Conservation (phyloP, 2,797 vertebrate species). For the Lagocephalus sceleratus region DNA sequence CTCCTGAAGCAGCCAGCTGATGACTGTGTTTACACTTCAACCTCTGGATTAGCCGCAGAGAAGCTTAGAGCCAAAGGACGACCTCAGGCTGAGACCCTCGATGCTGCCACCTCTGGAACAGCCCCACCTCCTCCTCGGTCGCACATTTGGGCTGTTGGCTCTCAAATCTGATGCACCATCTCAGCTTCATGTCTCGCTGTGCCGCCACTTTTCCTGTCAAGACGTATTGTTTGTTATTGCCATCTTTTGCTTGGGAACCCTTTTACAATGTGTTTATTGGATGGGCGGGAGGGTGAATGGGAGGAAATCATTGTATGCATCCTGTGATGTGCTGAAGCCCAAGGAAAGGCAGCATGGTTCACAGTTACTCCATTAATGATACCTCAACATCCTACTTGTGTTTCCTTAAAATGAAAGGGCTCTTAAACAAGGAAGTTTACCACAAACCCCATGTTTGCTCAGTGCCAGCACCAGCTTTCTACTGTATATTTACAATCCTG, state of each 20-base stretch:
- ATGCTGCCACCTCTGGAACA: slow-evolving; percentile 39
- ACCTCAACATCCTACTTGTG: slow-evolving; percentile 48
- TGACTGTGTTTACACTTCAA: slow-evolving; percentile 42
- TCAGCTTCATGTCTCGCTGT: slow-evolving; percentile 38
- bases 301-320: slow-evolving; percentile 50
- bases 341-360: slow-evolving; percentile 24
- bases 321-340: slow-evolving; percentile 42
- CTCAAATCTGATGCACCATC: slow-evolving; percentile 27
- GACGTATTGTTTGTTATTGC: slow-evolving; percentile 38
- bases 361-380: slow-evolving; percentile 42
- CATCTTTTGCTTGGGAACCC: slow-evolving; percentile 39
- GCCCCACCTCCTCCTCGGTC: slow-evolving; percentile 12
- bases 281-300: slow-evolving; percentile 21
- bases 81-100: slow-evolving; percentile 53
- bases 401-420: slow-evolving; percentile 38
- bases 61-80: slow-evolving; percentile 55
- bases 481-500: slow-evolving; percentile 33
- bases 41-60: slow-evolving; percentile 45
- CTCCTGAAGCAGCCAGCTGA: slow-evolving; percentile 58
- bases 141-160: slow-evolving; percentile 38
- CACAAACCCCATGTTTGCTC: slow-evolving; percentile 22
- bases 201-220: slow-evolving; percentile 56
- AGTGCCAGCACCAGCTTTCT: slow-evolving; percentile 1
- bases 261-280: slow-evolving; percentile 62
- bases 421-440: slow-evolving; percentile 46